These are phyloP conservation scores for Acanthosepion esculentum DNA, from an alignment of 2,888 invertebrate species.

Conservation along the genomic window DNA sequence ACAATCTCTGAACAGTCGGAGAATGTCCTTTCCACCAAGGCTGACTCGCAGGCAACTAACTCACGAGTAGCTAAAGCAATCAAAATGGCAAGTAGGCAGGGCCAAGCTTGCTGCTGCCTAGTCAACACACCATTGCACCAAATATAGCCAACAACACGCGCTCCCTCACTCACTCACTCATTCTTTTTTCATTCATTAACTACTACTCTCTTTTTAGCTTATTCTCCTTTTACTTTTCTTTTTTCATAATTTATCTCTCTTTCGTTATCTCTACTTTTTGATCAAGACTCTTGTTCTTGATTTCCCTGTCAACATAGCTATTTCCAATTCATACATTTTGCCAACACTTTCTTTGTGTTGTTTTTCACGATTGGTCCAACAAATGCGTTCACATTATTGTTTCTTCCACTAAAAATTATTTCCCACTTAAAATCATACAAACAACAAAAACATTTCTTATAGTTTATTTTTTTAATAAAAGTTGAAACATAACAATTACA, in stretches of 20 bases:
- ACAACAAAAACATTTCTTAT: too few species aligned
- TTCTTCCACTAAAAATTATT: too few species aligned
- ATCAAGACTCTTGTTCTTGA: not conserved
- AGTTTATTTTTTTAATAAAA: too few species aligned
- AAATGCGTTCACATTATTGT: too few species aligned
- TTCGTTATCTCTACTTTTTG: not conserved
- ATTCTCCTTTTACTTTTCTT: too few species aligned
- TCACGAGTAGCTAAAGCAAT: not conserved
- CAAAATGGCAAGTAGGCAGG: not conserved
- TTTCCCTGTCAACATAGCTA: not conserved
- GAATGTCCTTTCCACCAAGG: slow-evolving; percentile 41
- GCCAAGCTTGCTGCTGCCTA: slow-evolving; percentile 34
- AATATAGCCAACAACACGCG: slow-evolving; percentile 39
- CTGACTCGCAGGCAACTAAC: slow-evolving; percentile 41
- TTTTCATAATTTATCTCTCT: not conserved
- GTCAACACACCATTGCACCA: slow-evolving; percentile 21
- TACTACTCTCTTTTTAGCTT: too few species aligned
- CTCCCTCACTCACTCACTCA: not conserved
- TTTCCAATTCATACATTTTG: not conserved
- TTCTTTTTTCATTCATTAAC: not conserved
- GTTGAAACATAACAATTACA: too few species aligned
- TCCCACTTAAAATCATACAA: too few species aligned
- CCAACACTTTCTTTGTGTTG: too few species aligned
- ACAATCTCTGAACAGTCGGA: slow-evolving; percentile 15
- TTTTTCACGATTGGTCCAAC: too few species aligned